Percentiles rank a stretch among this genome's conserved stretches.
phyloP scores from a whole-genome alignment of 1,140 invertebrate genomes.

The Ips nitidus region DNA sequence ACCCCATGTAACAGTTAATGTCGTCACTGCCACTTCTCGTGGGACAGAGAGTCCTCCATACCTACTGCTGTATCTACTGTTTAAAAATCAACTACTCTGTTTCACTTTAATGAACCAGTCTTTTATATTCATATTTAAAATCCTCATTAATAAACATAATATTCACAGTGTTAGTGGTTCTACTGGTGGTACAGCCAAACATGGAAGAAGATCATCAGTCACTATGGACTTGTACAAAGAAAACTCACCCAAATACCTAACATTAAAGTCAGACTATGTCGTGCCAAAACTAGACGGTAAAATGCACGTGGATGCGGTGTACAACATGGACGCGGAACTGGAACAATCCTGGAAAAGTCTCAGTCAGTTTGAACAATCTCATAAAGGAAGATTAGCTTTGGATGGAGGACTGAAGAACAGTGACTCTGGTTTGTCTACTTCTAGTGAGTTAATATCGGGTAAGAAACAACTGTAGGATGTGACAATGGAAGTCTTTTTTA shows the following conservation, averaged over 20 bases:
- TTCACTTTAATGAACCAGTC: too few species aligned
- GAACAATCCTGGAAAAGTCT: conserved; percentile 47
- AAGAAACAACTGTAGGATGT: conserved; percentile 11
- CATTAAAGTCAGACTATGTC: conserved; percentile 36
- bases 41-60: too few species aligned
- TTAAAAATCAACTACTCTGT: too few species aligned
- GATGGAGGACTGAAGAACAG: conserved; percentile 5
- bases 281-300: conserved; percentile 37
- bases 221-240: conserved; percentile 33
- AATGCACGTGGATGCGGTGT: conserved; percentile 28
- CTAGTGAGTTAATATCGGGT: conserved; percentile 24
- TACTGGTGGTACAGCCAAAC: conserved; percentile 38
- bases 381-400: conserved; percentile 45
- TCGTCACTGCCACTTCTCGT: too few species aligned
- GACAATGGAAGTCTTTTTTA: conserved; percentile 1
- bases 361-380: conserved; percentile 43
- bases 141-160: not conserved
- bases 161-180: conserved; percentile 2
- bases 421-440: conserved; percentile 8
- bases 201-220: conserved; percentile 42
- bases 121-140: not conserved
- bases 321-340: conserved; percentile 34
- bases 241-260: conserved; percentile 30
- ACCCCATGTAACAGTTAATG: not conserved
- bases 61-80: too few species aligned